Base-by-base conservation (phyloP, 2,797 vertebrate genomes). In the Pipistrellus pygmaeus region DNA sequence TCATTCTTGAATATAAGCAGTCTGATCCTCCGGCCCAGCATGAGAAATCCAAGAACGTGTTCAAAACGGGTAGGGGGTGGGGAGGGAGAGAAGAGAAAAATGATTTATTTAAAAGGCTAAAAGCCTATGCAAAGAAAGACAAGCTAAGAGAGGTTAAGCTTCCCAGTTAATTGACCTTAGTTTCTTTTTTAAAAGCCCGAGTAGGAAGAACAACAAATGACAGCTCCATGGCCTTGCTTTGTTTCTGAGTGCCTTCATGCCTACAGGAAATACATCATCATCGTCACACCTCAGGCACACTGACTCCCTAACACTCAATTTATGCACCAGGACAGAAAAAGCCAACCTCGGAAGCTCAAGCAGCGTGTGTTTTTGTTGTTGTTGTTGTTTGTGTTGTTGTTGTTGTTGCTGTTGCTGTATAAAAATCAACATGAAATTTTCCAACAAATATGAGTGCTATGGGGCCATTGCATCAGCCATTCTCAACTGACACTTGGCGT, bases 1-100 rank as follows among this genome's bases (percentile, higher is more conserved):
- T 98, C 98, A 98, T 98, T 98, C 98, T 97, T 98, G 98, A 98
- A 98, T 98, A 98, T 98, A 98, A 98, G 98, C 98, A 98, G 98
- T 94, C 97, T 98, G 97, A 96, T 98, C 92, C 97, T 98, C 91
- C 94, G 98, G 97, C 98, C 97, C 97, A 98, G 98, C 97, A 97
- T 97, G 98, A 98, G 98, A 98, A 98, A 98, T 94, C 93, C 93
- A 97, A 97, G 97, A 96, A 98, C 91, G 87, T 75, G 97, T 98
- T 98, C 98, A 98, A 97, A 98, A 97, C 5, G 93, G 76, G 95
- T 78, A 95, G 96, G 77, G 94, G 90, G 91, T 64, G 71, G 95
- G 93, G 77, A 93, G 76, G 41, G 85, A 90, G 32, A 95, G 66
- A 85, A 94, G 76, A 66, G 82, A 80, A 98, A 98, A 98, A 98